Conservation (phyloP, 2,113 vertebrate species). For the Sorex fumeus region DNA sequence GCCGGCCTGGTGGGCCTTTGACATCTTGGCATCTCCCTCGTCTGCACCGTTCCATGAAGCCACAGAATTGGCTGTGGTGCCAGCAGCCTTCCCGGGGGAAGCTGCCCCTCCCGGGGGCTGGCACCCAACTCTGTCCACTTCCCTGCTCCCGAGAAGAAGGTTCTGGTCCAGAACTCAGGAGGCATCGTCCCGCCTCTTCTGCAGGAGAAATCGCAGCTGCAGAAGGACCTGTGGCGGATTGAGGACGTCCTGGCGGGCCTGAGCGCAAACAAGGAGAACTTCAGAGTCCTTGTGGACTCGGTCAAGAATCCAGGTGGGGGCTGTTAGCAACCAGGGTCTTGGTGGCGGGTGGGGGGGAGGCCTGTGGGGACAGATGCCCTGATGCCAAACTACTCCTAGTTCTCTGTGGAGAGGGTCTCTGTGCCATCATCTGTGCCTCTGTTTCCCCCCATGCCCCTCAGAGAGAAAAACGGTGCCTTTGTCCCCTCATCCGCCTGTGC, state of each 20-base stretch:
- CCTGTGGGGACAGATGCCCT: background rate
- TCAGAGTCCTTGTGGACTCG: conserved; percentile 95
- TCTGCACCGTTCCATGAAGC: background rate
- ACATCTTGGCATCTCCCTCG: background rate
- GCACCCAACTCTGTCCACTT: background rate
- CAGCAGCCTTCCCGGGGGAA: background rate
- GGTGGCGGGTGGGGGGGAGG: too few relatives aligned
- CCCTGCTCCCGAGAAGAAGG: background rate
- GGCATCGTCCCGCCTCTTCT: conserved; percentile 20
- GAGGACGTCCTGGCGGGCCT: conserved; percentile 98
- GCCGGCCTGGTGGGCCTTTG: background rate
- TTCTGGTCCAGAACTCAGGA: conserved; percentile 13
- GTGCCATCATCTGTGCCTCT: background rate
- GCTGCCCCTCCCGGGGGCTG: too few relatives aligned
- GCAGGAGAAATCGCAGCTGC: conserved; percentile 95
- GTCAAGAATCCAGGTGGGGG: conserved; percentile 95
- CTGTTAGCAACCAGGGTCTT: background rate
- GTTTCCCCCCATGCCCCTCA: conserved; percentile 76
- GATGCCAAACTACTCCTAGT: background rate
- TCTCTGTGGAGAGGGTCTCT: background rate
- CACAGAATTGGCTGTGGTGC: background rate
- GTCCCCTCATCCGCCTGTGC: conserved; percentile 93
- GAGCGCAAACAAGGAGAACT: conserved; percentile 97
- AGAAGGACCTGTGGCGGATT: conserved; percentile 98
- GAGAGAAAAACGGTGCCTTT: conserved; percentile 99